These are phyloP conservation scores for Pelochelys cantorii DNA, from an alignment of 2,797 vertebrate genomes.

Conservation along the genomic window DNA sequence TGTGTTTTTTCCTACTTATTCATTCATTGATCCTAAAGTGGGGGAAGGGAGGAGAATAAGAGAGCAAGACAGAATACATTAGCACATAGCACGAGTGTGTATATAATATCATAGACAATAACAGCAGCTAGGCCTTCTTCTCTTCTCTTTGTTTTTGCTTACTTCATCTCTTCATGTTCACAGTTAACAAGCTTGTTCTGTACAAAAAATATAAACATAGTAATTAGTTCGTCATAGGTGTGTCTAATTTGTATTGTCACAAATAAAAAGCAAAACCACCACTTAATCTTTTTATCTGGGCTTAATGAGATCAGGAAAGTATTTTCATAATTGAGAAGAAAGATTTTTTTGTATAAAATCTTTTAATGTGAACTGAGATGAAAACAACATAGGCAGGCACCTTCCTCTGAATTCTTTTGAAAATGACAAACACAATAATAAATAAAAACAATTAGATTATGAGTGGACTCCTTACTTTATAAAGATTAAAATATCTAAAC, in stretches of 20 bases:
- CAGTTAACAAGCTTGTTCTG: slow-evolving; percentile 25
- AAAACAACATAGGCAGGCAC: slow-evolving; percentile 38
- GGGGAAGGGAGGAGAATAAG: not conserved
- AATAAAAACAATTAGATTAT: slow-evolving; percentile 54
- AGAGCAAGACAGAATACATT: not conserved
- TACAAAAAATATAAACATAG: not conserved
- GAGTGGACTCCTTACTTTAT: slow-evolving; percentile 47
- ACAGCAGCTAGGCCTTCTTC: not conserved
- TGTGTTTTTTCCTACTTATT: not conserved
- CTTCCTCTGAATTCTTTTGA: slow-evolving; percentile 34
- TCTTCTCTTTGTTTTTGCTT: not conserved
- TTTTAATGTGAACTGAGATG: slow-evolving; percentile 45
- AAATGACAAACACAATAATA: slow-evolving; percentile 44
- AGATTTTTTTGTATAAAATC: slow-evolving; percentile 44
- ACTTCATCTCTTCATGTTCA: slow-evolving; percentile 12
- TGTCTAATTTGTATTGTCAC: slow-evolving; percentile 65
- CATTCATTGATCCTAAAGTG: not conserved
- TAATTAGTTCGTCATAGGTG: slow-evolving; percentile 49
- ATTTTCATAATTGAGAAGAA: slow-evolving; percentile 68
- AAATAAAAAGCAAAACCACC: slow-evolving; percentile 65
- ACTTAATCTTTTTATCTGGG: slow-evolving; percentile 54
- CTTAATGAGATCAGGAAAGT: slow-evolving; percentile 66
- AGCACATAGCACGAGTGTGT: not conserved
- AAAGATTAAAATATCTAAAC: slow-evolving; percentile 46
- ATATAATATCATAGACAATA: not conserved